phyloP scores from a whole-genome alignment of 2,888 invertebrate species.

The Koerneria pararmatus region DNA sequence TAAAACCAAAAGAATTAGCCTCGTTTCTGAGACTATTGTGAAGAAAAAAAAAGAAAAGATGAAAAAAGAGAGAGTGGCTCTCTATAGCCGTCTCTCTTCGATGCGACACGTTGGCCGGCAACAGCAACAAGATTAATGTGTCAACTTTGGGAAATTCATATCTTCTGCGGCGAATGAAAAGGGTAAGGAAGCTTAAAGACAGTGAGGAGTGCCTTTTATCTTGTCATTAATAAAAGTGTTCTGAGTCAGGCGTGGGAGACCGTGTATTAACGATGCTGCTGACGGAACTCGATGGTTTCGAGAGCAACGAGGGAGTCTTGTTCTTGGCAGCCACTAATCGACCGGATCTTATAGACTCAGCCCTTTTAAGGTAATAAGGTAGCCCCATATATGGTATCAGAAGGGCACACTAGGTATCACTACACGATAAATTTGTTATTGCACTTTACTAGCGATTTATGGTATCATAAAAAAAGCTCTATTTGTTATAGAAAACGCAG shows the following conservation, averaged over 20 bases:
- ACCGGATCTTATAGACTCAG: slow-evolving; percentile 89
- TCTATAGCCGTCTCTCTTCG: no score
- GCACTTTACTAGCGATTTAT: not conserved
- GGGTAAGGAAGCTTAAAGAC: no score
- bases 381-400: not conserved
- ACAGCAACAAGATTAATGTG: no score
- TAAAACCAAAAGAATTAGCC: no score
- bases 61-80: no score
- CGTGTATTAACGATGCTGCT: slow-evolving; percentile 81
- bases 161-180: no score
- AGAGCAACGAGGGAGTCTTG: slow-evolving; percentile 75
- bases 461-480: no score
- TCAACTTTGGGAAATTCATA: no score
- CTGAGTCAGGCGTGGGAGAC: slow-evolving; percentile 70
- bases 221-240: no score
- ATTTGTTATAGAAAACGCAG: no score
- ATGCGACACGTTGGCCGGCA: not conserved
- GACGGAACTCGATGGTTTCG: slow-evolving; percentile 90
- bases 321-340: slow-evolving; percentile 93
- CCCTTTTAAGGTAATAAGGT: slow-evolving; percentile 69
- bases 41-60: no score
- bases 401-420: not conserved
- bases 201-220: not conserved
- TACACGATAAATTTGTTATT: not conserved
- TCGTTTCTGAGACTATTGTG: no score